Evolutionary conservation across 2,113 vertebrate species (phyloP).

Genomic region (Rutilus rutilus): DNA sequence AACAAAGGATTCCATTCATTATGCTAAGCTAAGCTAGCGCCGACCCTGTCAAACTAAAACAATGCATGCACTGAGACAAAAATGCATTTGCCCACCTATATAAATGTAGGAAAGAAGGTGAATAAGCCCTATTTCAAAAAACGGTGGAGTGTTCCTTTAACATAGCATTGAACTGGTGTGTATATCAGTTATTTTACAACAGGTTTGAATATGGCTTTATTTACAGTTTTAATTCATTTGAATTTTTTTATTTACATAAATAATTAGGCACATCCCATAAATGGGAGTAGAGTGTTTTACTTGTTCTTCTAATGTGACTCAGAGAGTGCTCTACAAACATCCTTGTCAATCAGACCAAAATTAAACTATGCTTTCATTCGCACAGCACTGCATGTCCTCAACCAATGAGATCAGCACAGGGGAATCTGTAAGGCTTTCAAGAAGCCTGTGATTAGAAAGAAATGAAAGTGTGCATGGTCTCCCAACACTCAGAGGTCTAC

Average conservation of each 20-base stretch:
- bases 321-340: background rate
- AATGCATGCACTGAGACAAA: too few relatives aligned
- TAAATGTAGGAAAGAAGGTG: too few relatives aligned
- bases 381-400: background rate
- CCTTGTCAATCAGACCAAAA: background rate
- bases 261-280: background rate
- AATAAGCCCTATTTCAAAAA: too few relatives aligned
- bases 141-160: too few relatives aligned
- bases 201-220: too few relatives aligned
- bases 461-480: conserved; percentile 14
- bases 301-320: conserved; percentile 10
- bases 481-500: background rate
- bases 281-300: background rate
- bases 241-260: background rate
- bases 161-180: too few relatives aligned
- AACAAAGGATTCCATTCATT: too few relatives aligned
- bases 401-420: conserved; percentile 22
- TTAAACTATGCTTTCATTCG: background rate
- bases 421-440: conserved; percentile 10
- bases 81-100: too few relatives aligned
- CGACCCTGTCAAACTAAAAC: too few relatives aligned
- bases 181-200: too few relatives aligned
- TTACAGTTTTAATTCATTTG: too few relatives aligned
- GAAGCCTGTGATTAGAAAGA: background rate
- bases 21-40: too few relatives aligned